phyloP scores from a whole-genome alignment of 2,888 invertebrate genomes.

The Empis livida region DNA sequence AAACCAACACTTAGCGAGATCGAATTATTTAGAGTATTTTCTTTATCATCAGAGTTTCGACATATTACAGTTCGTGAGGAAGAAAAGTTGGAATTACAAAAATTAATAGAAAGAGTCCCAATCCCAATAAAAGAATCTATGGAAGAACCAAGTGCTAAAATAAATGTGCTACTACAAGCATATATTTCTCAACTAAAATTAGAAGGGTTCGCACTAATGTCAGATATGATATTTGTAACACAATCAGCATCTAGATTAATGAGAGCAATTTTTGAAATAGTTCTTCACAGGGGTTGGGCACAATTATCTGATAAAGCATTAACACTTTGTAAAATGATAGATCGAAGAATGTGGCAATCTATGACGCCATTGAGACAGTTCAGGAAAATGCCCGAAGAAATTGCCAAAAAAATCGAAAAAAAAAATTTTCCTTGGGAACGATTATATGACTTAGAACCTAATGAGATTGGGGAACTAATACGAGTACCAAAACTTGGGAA shows the following conservation, averaged over 20 bases:
- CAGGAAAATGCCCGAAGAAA: conserved; percentile 93
- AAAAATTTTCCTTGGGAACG: conserved; percentile 91
- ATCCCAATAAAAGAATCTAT: conserved; percentile 98
- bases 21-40: conserved; percentile 95
- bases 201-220: conserved; percentile 97
- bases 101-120: conserved; percentile 82
- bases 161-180: conserved; percentile 89
- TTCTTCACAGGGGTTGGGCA: conserved; percentile 87
- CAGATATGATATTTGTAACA: conserved; percentile 98
- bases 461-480: conserved; percentile 82
- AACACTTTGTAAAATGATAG: conserved; percentile 97
- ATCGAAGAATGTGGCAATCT: conserved; percentile 98
- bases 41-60: conserved; percentile 90
- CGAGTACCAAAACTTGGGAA: conserved; percentile 48
- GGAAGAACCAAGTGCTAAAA: conserved; percentile 90
- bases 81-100: conserved; percentile 92
- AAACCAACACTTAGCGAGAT: conserved; percentile 96
- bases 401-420: conserved; percentile 94
- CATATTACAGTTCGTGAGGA: conserved; percentile 89
- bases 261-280: conserved; percentile 96
- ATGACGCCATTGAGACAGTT: conserved; percentile 98
- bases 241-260: conserved; percentile 92
- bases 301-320: conserved; percentile 92
- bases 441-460: conserved; percentile 90
- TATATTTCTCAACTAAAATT: conserved; percentile 97